phyloP scores from a whole-genome alignment of 1,140 invertebrate genomes.

The Trichoplusia ni region DNA sequence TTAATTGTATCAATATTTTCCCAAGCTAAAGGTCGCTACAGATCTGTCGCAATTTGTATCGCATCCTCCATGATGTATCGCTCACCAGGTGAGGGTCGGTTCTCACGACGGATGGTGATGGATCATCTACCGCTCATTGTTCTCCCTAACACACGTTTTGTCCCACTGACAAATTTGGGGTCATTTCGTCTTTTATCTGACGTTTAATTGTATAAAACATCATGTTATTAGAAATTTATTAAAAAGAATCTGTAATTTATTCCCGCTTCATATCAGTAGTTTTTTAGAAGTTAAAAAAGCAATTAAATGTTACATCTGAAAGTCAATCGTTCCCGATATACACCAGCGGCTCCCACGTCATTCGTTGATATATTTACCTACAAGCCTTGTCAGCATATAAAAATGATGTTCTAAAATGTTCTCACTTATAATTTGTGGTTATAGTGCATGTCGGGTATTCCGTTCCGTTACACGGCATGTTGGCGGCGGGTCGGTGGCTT shows the following conservation, averaged over 20 bases:
- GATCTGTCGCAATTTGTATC: slow-evolving; percentile 50
- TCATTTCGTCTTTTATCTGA: slow-evolving; percentile 55
- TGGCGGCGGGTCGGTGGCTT: slow-evolving; percentile 61
- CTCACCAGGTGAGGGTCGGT: slow-evolving; percentile 69
- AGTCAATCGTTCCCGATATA: too few relatives aligned
- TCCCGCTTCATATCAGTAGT: background rate
- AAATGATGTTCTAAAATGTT: slow-evolving; percentile 76
- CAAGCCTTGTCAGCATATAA: slow-evolving; percentile 57
- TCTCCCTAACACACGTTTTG: slow-evolving; percentile 49
- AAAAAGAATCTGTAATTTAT: slow-evolving; percentile 2
- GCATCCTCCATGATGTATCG: slow-evolving; percentile 60
- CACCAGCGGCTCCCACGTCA: background rate
- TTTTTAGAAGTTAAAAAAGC: too few relatives aligned
- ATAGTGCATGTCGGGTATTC: slow-evolving; percentile 76
- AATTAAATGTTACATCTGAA: too few relatives aligned
- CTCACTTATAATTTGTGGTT: slow-evolving; percentile 81
- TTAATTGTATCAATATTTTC: slow-evolving; percentile 30
- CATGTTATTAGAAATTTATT: slow-evolving; percentile 4
- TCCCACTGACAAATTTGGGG: slow-evolving; percentile 73
- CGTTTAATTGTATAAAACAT: slow-evolving; percentile 50
- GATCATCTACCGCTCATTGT: slow-evolving; percentile 66
- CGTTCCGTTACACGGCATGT: slow-evolving; percentile 75
- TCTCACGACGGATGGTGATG: slow-evolving; percentile 76
- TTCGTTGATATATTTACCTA: slow-evolving; percentile 15
- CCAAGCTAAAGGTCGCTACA: slow-evolving; percentile 30